These are phyloP conservation scores for Leucozona laternaria DNA, from an alignment of 2,888 invertebrate species.

Conservation along the genomic window DNA sequence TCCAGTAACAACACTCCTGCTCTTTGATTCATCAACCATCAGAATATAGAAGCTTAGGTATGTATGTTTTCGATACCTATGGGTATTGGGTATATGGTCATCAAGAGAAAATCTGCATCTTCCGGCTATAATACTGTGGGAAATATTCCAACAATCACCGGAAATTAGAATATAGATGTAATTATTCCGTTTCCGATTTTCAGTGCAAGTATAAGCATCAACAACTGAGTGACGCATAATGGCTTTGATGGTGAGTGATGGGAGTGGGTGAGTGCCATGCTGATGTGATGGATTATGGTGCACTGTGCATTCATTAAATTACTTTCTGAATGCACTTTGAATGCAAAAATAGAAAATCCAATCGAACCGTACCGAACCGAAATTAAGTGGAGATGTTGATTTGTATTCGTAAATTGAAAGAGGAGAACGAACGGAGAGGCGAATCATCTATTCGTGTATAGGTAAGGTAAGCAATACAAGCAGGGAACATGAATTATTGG, in stretches of 20 bases:
- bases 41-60: background rate
- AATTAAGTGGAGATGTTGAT: constrained; percentile 15
- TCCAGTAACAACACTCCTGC: background rate
- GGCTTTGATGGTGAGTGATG: background rate
- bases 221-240: constrained; percentile 12
- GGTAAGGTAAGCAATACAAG: background rate
- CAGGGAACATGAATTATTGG: constrained; percentile 65
- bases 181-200: constrained; percentile 61
- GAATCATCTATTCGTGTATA: background rate
- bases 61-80: background rate
- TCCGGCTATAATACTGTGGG: constrained; percentile 37
- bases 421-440: background rate
- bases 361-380: constrained; percentile 11
- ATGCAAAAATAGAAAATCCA: constrained; percentile 64
- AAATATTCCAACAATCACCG: constrained; percentile 64
- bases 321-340: constrained; percentile 46
- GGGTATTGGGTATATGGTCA: background rate
- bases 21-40: constrained; percentile 31
- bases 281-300: constrained; percentile 20
- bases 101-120: constrained; percentile 27
- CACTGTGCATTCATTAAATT: constrained; percentile 52
- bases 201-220: background rate
- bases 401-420: constrained; percentile 9
- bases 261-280: background rate
- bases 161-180: constrained; percentile 68